Evolutionary conservation across 2,797 vertebrate species (phyloP).

Genomic region (Enteromius anoplus): DNA sequence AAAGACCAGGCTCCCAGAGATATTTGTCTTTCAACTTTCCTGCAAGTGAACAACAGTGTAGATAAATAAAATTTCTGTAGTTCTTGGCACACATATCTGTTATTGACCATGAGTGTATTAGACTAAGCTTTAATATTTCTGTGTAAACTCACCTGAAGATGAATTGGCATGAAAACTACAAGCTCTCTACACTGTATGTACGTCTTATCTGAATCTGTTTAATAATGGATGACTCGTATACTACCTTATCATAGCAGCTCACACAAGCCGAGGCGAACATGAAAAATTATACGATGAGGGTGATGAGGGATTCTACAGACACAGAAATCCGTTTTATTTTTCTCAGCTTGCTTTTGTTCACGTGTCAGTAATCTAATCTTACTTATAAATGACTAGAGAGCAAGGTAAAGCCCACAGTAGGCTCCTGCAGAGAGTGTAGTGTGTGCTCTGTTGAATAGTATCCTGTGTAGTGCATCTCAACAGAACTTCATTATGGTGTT

Average conservation of each 20-base stretch:
- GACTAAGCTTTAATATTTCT: not conserved
- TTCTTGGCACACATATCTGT: not conserved
- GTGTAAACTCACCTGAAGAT: slow-evolving; percentile 23
- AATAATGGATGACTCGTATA: slow-evolving; percentile 41
- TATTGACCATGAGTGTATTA: not conserved
- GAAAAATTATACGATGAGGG: slow-evolving; percentile 47
- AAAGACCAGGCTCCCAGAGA: not conserved
- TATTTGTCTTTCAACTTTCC: slow-evolving; percentile 4
- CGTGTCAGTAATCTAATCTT: slow-evolving; percentile 65
- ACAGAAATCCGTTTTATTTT: slow-evolving; percentile 40
- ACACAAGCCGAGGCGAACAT: not conserved
- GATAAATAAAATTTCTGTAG: not conserved
- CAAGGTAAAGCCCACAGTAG: slow-evolving; percentile 57
- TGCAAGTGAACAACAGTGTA: not conserved
- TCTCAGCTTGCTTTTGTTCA: slow-evolving; percentile 38
- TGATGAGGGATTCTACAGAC: slow-evolving; percentile 38
- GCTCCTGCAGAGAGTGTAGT: slow-evolving; percentile 5
- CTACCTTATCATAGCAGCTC: slow-evolving; percentile 44
- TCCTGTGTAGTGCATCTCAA: not conserved
- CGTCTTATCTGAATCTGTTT: slow-evolving; percentile 25
- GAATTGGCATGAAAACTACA: slow-evolving; percentile 14
- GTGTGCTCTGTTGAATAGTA: slow-evolving; percentile 16
- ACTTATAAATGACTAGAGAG: slow-evolving; percentile 62
- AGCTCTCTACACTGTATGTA: slow-evolving; percentile 27
- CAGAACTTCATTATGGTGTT: slow-evolving; percentile 24